Evolutionary conservation across 2,797 vertebrate genomes (phyloP), one percentile per base, ranked within the genome.

Genomic region (Etheostoma perlongum): DNA sequence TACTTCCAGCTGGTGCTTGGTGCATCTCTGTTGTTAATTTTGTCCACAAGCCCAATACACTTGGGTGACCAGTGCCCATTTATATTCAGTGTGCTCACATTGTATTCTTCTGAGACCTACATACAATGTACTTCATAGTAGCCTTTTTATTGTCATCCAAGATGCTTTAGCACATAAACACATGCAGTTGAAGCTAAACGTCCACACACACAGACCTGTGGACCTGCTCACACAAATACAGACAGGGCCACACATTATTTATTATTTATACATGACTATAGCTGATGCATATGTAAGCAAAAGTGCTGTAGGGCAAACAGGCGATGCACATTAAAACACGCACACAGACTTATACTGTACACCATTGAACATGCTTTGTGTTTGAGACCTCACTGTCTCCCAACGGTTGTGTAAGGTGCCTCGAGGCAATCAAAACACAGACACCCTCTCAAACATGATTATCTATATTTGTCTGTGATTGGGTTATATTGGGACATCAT

Each of bases 381-480:
- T 80, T 74, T 44, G 64, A 70, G 76, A 78, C 65, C 63, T 77
- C 46, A 61, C 81, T 72, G 69, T 84, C 53, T 78, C 76, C 49
- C 42, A 21, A 4, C 4, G 59, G 69, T 74, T 70, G 74, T 47
- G 46, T 68, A 33, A 73, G 53, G 62, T 42, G 88, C 87, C 85
- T 78, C 2, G 9, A 72, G 88, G 82, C 80, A 40, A 68, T 83
- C 18, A 4, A 53, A 58, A 53, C 52, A 49, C 82, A 89, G 78
- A 86, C 82, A 40, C 19, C 66, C 77, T 23, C 74, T 81, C 64
- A 71, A 81, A 90, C 76, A 69, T 80, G 78, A 91, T 92, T 93
- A 91, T 82, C 73, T 81, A 33, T 81, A 61, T 89, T 84, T 78
- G 76, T 88, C 74, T 79, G 64, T 62, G 74, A 85, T 67, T 79